phyloP scores from a whole-genome alignment of 2,113 vertebrate genomes.

The Grammomys surdaster region DNA sequence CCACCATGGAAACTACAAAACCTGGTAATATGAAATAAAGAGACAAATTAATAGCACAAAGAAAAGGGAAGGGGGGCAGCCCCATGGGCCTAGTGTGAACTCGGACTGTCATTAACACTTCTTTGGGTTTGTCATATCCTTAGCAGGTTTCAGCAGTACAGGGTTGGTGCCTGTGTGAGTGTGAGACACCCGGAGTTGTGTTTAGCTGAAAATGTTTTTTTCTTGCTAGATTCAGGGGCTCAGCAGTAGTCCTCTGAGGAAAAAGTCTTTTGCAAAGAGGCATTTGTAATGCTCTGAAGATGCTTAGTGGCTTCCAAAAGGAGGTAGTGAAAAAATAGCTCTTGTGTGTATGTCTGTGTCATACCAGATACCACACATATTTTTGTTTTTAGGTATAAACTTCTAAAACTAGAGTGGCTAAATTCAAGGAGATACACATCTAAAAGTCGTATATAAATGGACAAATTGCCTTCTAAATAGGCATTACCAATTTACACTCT shows the following conservation, averaged over 20 bases:
- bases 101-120: neutral
- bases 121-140: neutral
- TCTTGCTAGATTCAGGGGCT: neutral
- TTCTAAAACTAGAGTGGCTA: neutral
- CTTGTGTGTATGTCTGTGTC: neutral
- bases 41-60: neutral
- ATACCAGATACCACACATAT: neutral
- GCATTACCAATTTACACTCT: neutral
- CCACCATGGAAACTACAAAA: neutral
- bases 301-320: neutral
- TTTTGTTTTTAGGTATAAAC: neutral
- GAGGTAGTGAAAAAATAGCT: neutral
- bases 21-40: slow-evolving; percentile 8
- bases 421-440: neutral
- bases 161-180: neutral
- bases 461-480: neutral
- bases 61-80: neutral
- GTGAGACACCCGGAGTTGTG: neutral
- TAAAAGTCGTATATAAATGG: neutral
- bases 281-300: neutral
- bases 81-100: neutral
- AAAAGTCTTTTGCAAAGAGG: neutral
- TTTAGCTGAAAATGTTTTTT: neutral
- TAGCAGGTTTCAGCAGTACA: neutral
- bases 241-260: neutral